Conservation (phyloP, 1,140 invertebrate genomes). For the Trichomalopsis sarcophagae region DNA sequence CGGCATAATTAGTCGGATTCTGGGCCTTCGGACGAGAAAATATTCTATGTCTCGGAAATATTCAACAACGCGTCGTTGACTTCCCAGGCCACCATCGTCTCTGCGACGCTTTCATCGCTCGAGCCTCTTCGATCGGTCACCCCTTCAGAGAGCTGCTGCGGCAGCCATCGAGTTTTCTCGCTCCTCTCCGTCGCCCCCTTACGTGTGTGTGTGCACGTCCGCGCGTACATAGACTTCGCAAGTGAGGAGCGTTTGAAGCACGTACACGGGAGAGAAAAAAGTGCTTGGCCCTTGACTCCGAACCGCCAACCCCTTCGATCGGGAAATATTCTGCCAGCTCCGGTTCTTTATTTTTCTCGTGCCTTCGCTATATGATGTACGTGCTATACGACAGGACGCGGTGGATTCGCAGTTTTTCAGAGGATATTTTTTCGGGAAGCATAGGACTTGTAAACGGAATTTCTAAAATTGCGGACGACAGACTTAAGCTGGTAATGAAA, state of each 20-base stretch:
- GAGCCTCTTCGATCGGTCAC: constrained; percentile 14
- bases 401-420: too few relatives aligned
- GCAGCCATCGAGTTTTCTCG: background rate
- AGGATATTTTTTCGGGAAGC: too few relatives aligned
- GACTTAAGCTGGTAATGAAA: background rate
- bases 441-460: too few relatives aligned
- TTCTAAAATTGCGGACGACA: too few relatives aligned
- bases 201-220: background rate
- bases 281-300: constrained; percentile 21
- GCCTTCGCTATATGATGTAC: background rate
- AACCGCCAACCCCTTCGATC: constrained; percentile 12
- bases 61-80: background rate
- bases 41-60: too few relatives aligned
- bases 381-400: too few relatives aligned
- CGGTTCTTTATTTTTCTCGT: background rate
- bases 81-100: background rate
- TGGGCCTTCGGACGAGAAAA: too few relatives aligned
- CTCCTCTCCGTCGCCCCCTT: background rate
- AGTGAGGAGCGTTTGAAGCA: constrained; percentile 26
- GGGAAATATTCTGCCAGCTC: constrained; percentile 10
- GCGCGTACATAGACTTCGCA: background rate
- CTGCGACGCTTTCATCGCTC: background rate
- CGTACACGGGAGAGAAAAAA: background rate
- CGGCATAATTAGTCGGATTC: too few relatives aligned
- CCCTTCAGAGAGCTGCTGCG: background rate